Base-by-base conservation (phyloP, 1,140 invertebrate species). In the Drosophila kepulauana region DNA sequence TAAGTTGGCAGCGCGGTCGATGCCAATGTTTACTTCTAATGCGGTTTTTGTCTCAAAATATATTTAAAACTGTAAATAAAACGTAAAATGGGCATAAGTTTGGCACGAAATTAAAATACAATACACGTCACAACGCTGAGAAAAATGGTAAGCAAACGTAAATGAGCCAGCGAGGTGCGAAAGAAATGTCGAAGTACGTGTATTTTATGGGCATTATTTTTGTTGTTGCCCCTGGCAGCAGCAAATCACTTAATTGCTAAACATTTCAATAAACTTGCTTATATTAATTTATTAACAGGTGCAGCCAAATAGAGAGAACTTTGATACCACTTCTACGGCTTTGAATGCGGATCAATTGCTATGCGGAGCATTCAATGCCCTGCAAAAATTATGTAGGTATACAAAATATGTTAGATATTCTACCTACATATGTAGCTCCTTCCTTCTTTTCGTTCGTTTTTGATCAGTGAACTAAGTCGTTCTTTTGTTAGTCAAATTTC, bases 371-470 rank as follows among this genome's bases (percentile, higher is more conserved):
- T 54, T 79, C 2, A 58, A 82, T n/a, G 43, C 54, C 2, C 20
- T 84, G 11, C 20, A 88, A 11, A 88, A 71, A 41, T 35, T 79
- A 3, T 88, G 82, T 87, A 84, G 45, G 80, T 68, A 38, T 7
- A 10, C 8, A 38, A 25, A 25, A 25, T 25, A 25, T 25, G 20
- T 25, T 25, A 25, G 20, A 25, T 25, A 25, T 25, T 25, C 20
- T 25, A 25, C 20, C 20, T 25, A 20, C 2, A 2, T 20, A 20
- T 3, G 3, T 20, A 25, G 20, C 20, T 25, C 20, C 3, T 25
- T 25, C 20, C 20, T 25, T 25, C 20, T 25, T 25, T 25, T 4
- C 20, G 20, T 25, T 25, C 20, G 20, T 25, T 25, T 25, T 25
- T 4, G 20, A 25, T 4, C 20, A 3, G 20, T 25, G 20, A 25